A percentile compares a stretch with the other conserved stretches of the same genome.
These are phyloP conservation scores for Neosilurus hyrtlii DNA, from an alignment of 2,797 vertebrate genomes.

Conservation along the genomic window DNA sequence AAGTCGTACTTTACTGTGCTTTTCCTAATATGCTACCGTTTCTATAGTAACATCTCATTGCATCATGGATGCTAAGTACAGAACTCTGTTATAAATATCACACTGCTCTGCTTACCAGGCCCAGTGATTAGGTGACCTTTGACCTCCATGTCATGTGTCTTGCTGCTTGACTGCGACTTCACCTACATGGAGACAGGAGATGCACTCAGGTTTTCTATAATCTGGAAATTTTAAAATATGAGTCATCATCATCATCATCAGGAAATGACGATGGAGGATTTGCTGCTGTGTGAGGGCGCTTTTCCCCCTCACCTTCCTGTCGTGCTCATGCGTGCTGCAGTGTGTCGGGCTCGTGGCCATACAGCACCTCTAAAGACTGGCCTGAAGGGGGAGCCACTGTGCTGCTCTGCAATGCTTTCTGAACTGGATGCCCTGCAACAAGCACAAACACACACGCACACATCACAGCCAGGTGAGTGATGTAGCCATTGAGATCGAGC, in stretches of 20 bases:
- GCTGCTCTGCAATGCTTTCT: slow-evolving; percentile 36
- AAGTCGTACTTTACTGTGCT: not conserved
- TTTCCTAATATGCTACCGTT: too few relatives aligned
- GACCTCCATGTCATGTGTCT: slow-evolving; percentile 79
- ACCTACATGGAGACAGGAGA: slow-evolving; percentile 57
- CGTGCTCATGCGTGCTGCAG: slow-evolving; percentile 66
- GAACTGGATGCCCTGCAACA: slow-evolving; percentile 50
- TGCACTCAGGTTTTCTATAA: not conserved
- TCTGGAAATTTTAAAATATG: not conserved
- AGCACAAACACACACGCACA: slow-evolving; percentile 36
- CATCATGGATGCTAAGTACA: not conserved
- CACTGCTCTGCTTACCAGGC: slow-evolving; percentile 67
- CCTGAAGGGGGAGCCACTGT: slow-evolving; percentile 56
- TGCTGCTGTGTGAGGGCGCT: not conserved
- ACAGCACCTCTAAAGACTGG: slow-evolving; percentile 35
- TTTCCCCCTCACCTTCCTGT: slow-evolving; percentile 48
- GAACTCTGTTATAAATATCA: not conserved
- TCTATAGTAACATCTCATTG: too few relatives aligned
- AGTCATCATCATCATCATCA: not conserved
- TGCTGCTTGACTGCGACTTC: slow-evolving; percentile 55
- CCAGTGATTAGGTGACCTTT: slow-evolving; percentile 81
- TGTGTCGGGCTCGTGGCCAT: slow-evolving; percentile 66
- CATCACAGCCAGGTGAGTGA: slow-evolving; percentile 15
- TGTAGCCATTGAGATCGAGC: not conserved
- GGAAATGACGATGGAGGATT: not conserved